These are phyloP conservation scores for Oreochromis niloticus DNA, from an alignment of 2,113 vertebrate species.

Conservation along the genomic window DNA sequence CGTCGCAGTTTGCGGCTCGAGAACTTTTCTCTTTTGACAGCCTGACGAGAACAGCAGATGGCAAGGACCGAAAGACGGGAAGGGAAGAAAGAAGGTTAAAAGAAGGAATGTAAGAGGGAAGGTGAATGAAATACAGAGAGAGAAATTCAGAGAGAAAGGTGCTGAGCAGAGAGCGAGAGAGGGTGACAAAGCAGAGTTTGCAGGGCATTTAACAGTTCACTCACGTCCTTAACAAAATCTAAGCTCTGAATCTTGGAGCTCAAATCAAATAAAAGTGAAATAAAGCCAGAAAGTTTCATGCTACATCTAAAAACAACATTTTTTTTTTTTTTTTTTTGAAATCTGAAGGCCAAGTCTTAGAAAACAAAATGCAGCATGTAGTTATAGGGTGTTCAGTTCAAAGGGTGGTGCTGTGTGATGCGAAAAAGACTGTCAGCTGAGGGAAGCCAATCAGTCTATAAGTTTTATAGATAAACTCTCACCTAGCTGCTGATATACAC, in stretches of 20 bases:
- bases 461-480: not conserved
- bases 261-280: slow-evolving; percentile 45
- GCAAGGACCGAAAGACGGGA: not conserved
- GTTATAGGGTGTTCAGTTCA: slow-evolving; percentile 1
- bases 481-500: not conserved
- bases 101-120: not conserved
- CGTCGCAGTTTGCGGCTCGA: not conserved
- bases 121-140: not conserved
- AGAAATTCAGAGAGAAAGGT: not conserved
- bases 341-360: not conserved
- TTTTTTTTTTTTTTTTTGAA: not conserved
- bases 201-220: slow-evolving; percentile 17
- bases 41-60: not conserved
- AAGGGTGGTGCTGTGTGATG: not conserved
- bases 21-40: not conserved
- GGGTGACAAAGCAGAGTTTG: not conserved
- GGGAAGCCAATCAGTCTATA: not conserved
- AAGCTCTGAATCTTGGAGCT: slow-evolving; percentile 2
- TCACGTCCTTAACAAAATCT: slow-evolving; percentile 32
- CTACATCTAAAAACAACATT: not conserved
- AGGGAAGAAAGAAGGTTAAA: not conserved
- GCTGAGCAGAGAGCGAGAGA: not conserved
- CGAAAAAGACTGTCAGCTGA: not conserved
- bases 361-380: slow-evolving; percentile 28
- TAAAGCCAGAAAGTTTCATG: slow-evolving; percentile 29